Conservation (phyloP, 2,113 vertebrate species). For the Mobula birostris region DNA sequence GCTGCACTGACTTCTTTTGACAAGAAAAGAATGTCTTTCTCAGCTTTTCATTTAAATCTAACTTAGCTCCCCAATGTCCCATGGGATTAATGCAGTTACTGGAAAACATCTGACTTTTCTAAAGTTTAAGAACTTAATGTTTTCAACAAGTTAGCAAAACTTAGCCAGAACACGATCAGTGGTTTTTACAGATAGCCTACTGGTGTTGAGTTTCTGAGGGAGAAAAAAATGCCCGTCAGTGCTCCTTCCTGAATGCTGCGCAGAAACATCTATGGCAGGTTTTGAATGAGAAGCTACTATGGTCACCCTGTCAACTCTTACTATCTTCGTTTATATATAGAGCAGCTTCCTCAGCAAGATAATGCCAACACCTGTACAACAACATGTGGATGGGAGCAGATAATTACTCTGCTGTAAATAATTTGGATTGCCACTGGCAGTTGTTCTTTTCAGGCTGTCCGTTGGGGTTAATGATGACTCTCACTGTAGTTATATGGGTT, state of each 20-base stretch:
- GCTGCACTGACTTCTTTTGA: background rate
- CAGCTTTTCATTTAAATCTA: background rate
- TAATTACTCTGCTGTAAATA: no score
- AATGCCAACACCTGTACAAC: background rate
- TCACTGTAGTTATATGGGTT: no score
- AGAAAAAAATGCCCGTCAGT: background rate
- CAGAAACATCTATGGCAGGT: background rate
- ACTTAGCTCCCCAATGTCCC: background rate
- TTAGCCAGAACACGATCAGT: background rate
- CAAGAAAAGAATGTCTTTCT: background rate
- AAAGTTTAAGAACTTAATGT: background rate
- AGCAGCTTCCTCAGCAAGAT: background rate
- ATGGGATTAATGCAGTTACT: background rate
- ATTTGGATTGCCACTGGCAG: no score
- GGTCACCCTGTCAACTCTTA: background rate
- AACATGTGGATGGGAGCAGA: background rate
- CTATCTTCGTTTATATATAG: background rate
- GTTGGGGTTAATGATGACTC: no score
- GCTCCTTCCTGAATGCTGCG: background rate
- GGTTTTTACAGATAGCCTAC: background rate
- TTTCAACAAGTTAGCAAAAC: background rate
- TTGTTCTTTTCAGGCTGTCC: no score
- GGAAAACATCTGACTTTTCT: background rate
- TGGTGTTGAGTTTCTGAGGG: background rate
- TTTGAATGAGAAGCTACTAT: no score